Evolutionary conservation across 1,140 invertebrate genomes (phyloP).

Genomic region (Arctopsyche grandis): DNA sequence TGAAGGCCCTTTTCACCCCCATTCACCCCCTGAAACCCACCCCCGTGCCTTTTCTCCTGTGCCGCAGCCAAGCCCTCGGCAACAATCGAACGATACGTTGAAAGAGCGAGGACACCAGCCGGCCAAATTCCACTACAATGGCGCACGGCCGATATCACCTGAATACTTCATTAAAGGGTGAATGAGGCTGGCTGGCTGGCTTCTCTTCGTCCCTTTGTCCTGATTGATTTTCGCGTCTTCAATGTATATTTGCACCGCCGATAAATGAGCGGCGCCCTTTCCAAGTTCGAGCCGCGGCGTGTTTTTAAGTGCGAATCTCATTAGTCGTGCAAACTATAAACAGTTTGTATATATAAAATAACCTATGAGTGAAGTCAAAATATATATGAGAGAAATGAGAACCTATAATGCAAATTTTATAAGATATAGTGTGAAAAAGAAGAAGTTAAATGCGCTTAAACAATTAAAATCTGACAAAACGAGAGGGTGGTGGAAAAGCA

Average conservation of each 20-base stretch:
- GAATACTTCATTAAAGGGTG: slow-evolving; percentile 26
- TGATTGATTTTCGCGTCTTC: background rate
- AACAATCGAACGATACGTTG: slow-evolving; percentile 32
- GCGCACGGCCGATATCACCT: slow-evolving; percentile 18
- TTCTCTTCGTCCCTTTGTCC: background rate
- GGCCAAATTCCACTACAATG: slow-evolving; percentile 32
- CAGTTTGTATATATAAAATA: no score
- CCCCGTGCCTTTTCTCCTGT: background rate
- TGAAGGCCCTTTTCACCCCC: slow-evolving; percentile 13
- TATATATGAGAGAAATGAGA: no score
- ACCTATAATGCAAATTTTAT: no score
- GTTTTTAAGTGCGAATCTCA: background rate
- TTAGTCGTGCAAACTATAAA: no score
- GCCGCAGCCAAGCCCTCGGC: background rate
- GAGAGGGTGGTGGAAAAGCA: no score
- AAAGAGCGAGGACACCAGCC: slow-evolving; percentile 22
- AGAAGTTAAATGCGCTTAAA: no score
- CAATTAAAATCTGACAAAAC: no score
- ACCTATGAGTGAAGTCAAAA: no score
- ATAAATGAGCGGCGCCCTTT: background rate
- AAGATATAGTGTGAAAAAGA: no score
- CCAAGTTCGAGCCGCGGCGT: background rate
- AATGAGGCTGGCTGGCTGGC: background rate
- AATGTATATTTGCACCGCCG: background rate
- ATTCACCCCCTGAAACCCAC: no score